phyloP scores from a whole-genome alignment of 2,113 vertebrate species.

The Anoplopoma fimbria region DNA sequence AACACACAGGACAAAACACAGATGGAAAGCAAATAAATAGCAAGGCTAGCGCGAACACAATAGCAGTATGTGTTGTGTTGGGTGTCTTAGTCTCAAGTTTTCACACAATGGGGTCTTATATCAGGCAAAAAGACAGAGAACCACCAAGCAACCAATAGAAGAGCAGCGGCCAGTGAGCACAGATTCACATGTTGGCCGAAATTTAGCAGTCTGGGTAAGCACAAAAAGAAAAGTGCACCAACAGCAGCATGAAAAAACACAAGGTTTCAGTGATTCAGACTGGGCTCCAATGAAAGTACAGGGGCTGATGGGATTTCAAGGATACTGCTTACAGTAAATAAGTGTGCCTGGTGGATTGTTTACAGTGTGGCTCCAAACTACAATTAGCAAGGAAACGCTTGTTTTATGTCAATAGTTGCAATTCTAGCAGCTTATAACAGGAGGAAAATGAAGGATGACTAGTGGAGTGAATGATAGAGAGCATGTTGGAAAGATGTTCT shows the following conservation, averaged over 20 bases:
- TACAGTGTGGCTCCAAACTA: background rate
- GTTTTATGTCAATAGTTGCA: background rate
- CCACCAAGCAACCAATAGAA: background rate
- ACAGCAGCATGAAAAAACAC: background rate
- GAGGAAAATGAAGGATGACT: background rate
- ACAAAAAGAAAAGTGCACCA: background rate
- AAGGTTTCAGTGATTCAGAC: background rate
- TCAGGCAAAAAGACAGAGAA: background rate
- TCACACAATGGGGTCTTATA: conserved; percentile 3
- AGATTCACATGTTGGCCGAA: background rate
- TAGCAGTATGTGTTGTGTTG: conserved; percentile 4
- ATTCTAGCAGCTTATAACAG: background rate
- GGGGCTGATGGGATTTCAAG: background rate
- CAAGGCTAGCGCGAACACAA: background rate
- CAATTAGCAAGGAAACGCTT: conserved; percentile 3
- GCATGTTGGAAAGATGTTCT: background rate
- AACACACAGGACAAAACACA: background rate
- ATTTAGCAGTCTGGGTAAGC: background rate
- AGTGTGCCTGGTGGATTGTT: background rate
- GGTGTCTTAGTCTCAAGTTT: background rate
- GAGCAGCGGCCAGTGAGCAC: background rate
- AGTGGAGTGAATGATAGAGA: background rate
- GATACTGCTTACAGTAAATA: conserved; percentile 14
- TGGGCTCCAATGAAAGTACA: background rate
- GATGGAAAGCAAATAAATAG: background rate